Evolutionary conservation across 92 coral and sea anemone species (phyloP).

Genomic region (Virgularia gustaviana): DNA sequence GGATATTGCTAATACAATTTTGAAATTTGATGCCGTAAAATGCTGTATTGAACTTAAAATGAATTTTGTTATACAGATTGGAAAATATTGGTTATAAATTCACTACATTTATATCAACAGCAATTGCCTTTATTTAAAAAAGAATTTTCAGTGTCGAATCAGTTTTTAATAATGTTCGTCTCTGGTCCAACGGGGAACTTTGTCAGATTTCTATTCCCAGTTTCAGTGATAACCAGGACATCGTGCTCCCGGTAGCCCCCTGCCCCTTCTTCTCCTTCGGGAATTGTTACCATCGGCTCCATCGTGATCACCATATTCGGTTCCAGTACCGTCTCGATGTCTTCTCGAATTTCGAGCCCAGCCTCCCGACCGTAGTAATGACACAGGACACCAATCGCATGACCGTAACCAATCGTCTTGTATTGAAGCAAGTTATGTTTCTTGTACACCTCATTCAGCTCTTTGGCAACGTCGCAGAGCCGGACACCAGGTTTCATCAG

Average conservation of each 20-base stretch:
- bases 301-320: constrained; percentile 90
- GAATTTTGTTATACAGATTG: too few species aligned
- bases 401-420: constrained; percentile 87
- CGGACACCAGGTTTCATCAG: constrained; percentile 74
- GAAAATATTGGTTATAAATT: too few species aligned
- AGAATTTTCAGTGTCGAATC: background rate
- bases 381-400: constrained; percentile 79
- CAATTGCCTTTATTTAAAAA: too few species aligned
- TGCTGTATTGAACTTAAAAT: too few species aligned
- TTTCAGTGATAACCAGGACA: constrained; percentile 68
- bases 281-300: constrained; percentile 92
- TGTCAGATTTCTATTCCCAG: constrained; percentile 65
- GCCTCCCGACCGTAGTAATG: constrained; percentile 97
- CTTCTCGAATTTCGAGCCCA: constrained; percentile 81
- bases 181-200: constrained; percentile 79
- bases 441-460: constrained; percentile 69
- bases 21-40: too few species aligned
- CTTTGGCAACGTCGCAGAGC: constrained; percentile 78
- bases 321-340: constrained; percentile 68
- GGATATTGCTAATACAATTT: too few species aligned
- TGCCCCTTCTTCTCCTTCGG: constrained; percentile 80
- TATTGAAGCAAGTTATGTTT: constrained; percentile 68
- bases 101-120: too few species aligned
- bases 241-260: constrained; percentile 93
- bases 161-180: constrained; percentile 63